A percentile compares a stretch with the other conserved stretches of the same genome.
These are phyloP conservation scores for Etheostoma perlongum DNA, from an alignment of 2,797 vertebrate species.

Conservation along the genomic window DNA sequence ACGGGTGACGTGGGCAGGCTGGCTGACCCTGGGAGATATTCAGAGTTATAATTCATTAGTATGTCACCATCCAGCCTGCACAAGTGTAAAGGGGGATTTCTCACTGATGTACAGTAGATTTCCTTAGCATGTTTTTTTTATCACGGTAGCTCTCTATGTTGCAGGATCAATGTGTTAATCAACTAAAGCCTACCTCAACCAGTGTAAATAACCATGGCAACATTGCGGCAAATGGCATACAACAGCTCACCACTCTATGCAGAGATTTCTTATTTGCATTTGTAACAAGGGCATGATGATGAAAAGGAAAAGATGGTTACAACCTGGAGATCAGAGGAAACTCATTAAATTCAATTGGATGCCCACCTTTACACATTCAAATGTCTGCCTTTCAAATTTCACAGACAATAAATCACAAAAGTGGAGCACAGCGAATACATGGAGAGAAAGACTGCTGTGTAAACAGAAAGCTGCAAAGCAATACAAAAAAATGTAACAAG, in stretches of 20 bases:
- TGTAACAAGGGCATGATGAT: constrained; percentile 67
- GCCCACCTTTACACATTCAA: constrained; percentile 80
- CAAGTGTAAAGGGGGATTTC: constrained; percentile 7
- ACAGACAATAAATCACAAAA: constrained; percentile 26
- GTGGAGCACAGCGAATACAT: neutral
- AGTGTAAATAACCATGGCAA: constrained; percentile 64
- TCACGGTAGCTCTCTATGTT: neutral
- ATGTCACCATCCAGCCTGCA: constrained; percentile 22
- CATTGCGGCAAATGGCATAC: constrained; percentile 34
- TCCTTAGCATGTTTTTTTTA: constrained; percentile 8
- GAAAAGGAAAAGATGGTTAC: constrained; percentile 61
- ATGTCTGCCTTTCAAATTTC: constrained; percentile 62
- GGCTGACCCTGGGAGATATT: constrained; percentile 90
- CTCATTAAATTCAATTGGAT: constrained; percentile 76
- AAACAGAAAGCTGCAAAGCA: constrained; percentile 15
- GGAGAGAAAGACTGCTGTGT: neutral
- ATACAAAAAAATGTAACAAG: constrained; percentile 22
- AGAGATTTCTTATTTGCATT: constrained; percentile 73
- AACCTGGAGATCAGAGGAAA: constrained; percentile 75
- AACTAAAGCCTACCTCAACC: constrained; percentile 46
- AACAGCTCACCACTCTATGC: constrained; percentile 38
- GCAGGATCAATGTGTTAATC: constrained; percentile 12
- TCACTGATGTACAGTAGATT: constrained; percentile 18
- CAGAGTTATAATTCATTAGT: constrained; percentile 66
- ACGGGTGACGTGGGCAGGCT: constrained; percentile 90